Evolutionary conservation across 2,888 invertebrate species (phyloP), one percentile per base, ranked within the genome.

Genomic region (Altica lythri): DNA sequence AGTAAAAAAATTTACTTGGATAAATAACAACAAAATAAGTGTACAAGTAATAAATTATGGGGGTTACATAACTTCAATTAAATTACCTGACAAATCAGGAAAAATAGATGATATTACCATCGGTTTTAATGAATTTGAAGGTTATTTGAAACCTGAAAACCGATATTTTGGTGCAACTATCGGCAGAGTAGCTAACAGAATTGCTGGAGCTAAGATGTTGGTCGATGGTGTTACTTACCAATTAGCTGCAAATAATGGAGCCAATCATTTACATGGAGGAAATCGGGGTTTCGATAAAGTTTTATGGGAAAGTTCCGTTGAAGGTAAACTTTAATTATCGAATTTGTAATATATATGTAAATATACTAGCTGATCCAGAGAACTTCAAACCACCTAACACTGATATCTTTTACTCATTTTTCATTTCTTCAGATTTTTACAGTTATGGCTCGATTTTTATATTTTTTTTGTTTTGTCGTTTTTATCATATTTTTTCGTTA

Each of bases 121-220:
- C 48, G 95, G 95, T 12, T 94, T 88, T 68, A 91, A 92, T 72
- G 81, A 85, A 48, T 78, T 93, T 62, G 81, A 86, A 79, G 92
- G 92, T 1, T 61, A 61, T 14, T 16, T 86, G 81, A 64, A 58
- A 13, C 53, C 59, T 1, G 49, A 51, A 1, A 59, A 59, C 29
- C 44, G 55, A 18, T 61, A 38, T 71, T 90, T 95, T 68, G 95
- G 95, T 2, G 87, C 89, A 0, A 87, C 91, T 0, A 81, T 95
- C 53, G 96, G 96, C 0, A 82, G 95, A 34, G 90, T 90, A 16
- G 91, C 90, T 1, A 95, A 95, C 76, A 80, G 88, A 35, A 86
- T 94, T 57, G 83, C 80, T 0, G 83, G 86, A 14, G 92, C 85
- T 0, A 80, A 81, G 53, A 89, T 94, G 72, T 73, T 73, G 2